Conservation (phyloP, 2,888 invertebrate genomes). For the Eilema griseolum region DNA sequence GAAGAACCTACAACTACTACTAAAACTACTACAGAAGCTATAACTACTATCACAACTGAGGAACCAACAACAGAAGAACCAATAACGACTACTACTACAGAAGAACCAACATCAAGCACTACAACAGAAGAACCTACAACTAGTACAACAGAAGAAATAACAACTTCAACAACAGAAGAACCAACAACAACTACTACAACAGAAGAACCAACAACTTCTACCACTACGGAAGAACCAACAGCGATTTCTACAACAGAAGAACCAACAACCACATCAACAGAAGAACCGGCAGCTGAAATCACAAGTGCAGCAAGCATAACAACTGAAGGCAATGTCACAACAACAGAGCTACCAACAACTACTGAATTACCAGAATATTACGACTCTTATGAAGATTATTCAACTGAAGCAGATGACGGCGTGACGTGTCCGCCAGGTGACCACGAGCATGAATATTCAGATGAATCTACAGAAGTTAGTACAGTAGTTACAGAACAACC, state of each 20-base stretch:
- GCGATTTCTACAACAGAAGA: neutral
- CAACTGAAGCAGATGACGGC: neutral
- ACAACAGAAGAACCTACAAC: neutral
- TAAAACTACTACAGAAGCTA: neutral
- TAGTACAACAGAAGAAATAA: neutral
- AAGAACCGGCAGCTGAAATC: neutral
- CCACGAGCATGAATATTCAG: constrained; percentile 10
- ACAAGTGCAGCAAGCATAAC: neutral
- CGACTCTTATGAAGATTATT: constrained; percentile 6
- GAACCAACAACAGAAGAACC: constrained; percentile 15
- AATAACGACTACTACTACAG: neutral
- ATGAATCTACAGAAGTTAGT: constrained; percentile 12
- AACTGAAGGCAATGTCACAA: constrained; percentile 7
- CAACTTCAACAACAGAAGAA: neutral
- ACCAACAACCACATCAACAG: neutral
- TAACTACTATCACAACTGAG: neutral
- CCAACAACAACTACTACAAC: no score
- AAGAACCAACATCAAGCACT: neutral
- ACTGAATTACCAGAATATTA: constrained; percentile 20
- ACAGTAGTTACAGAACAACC: neutral
- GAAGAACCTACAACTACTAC: neutral
- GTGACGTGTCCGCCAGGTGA: constrained; percentile 13
- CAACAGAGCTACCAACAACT: neutral
- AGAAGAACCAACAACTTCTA: neutral
- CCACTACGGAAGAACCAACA: neutral